A percentile compares a stretch with the other conserved stretches of the same genome.
Conservation (phyloP, 2,113 vertebrate species). For the Sylvia atricapilla region DNA sequence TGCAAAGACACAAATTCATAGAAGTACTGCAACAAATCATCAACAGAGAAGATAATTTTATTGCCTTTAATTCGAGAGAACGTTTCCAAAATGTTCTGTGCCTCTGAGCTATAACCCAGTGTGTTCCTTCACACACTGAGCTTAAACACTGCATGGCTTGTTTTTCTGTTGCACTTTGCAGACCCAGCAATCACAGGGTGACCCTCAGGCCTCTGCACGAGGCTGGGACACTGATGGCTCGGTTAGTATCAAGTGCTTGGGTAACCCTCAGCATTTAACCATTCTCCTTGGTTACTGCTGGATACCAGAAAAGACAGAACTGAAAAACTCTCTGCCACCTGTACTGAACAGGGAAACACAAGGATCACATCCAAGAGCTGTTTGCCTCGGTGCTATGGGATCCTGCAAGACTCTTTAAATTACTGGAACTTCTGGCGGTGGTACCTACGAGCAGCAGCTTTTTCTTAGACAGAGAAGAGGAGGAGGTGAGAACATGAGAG, state of each 20-base stretch:
- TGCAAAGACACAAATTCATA: background rate
- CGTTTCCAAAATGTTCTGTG: constrained; percentile 65
- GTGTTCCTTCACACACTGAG: constrained; percentile 83
- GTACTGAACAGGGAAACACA: background rate
- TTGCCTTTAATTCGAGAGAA: background rate
- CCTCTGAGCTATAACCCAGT: constrained; percentile 96
- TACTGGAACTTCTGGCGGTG: background rate
- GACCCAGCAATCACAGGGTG: constrained; percentile 83
- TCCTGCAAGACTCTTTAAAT: too few species aligned
- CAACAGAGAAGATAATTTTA: background rate
- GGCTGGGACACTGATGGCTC: constrained; percentile 76
- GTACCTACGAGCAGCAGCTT: background rate
- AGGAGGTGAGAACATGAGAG: background rate
- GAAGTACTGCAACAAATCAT: background rate
- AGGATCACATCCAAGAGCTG: rapidly evolving
- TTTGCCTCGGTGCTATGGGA: rapidly evolving
- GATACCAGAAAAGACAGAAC: background rate
- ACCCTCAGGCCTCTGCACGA: constrained; percentile 62
- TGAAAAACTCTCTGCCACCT: background rate
- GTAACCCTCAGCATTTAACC: background rate
- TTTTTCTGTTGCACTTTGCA: constrained; percentile 87
- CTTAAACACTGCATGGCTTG: constrained; percentile 89
- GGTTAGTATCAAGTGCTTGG: constrained; percentile 92
- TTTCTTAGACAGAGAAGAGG: background rate
- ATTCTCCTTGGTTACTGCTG: background rate